Evolutionary conservation across 2,888 invertebrate species (phyloP), one percentile per base, ranked within the genome.

Genomic region (Dorcus parallelipipedus): DNA sequence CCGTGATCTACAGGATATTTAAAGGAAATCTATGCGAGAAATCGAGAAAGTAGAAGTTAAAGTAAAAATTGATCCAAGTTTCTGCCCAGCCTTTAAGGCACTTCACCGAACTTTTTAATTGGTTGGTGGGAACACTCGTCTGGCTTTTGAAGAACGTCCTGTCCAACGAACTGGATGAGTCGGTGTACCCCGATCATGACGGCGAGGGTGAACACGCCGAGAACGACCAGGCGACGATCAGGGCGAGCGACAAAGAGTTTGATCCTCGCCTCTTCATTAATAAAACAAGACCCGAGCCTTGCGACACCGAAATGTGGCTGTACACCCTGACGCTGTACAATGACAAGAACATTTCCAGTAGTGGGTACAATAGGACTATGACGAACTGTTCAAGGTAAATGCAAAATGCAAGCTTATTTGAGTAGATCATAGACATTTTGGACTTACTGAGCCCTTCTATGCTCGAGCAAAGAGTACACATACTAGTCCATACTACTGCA

Each of bases 241-340:
- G 55, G 10, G 55, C 55, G n/a, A 49, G 61, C 41, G 43, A 58
- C 52, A 61, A 85, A 60, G 77, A 77, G 67, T 81, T 86, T 71
- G 83, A 86, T 74, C 71, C 69, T 5, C 61, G 71, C 52, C 84
- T 90, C 1, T 78, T 88, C 42, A 86, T 91, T 67, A 88, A 89
- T 69, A 82, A 92, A 69, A 94, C 95, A 0, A 83, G 89, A 58
- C 92, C 93, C 1, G 89, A 91, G 64, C 89, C 93, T 2, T 95
- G 95, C 76, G 95, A 95, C 75, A 84, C 91, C 73, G 87, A 90
- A 56, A 69, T 77, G 66, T 76, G 71, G 65, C 58, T 78, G 7
- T 79, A 77, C 59, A 74, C 70, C n/a, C 60, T 79, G 51, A 68
- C 74, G 0, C 73, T 74, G 59, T 76, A 76, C 57, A 71, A 71